These are phyloP conservation scores for Drosophila lacteicornis DNA, from an alignment of 1,140 invertebrate genomes.

Conservation along the genomic window DNA sequence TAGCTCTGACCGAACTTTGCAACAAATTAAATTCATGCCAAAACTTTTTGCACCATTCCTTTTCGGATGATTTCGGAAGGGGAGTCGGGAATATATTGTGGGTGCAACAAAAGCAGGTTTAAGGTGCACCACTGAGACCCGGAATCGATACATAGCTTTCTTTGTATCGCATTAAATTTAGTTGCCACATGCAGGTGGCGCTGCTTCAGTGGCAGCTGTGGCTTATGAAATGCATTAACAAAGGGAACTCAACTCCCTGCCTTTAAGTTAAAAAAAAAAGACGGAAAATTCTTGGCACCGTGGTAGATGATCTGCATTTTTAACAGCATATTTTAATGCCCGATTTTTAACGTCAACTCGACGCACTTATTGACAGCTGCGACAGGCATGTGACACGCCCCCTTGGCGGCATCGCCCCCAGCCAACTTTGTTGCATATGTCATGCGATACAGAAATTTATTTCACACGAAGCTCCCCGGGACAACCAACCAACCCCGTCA, in stretches of 20 bases:
- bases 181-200: conserved; percentile 60
- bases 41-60: conserved; percentile 39
- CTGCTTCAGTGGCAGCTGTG: conserved; percentile 50
- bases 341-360: conserved; percentile 80
- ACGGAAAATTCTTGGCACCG: conserved; percentile 8
- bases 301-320: conserved; percentile 68
- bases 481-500: not conserved
- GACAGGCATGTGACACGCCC: conserved; percentile 58
- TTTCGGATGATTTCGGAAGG: not conserved
- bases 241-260: conserved; percentile 26
- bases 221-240: conserved; percentile 78
- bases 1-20: conserved; percentile 39
- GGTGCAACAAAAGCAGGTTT: not conserved
- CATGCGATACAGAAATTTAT: conserved; percentile 82
- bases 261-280: conserved; percentile 1
- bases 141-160: conserved; percentile 52
- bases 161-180: conserved; percentile 69
- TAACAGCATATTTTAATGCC: conserved; percentile 82
- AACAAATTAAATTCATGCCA: conserved; percentile 57
- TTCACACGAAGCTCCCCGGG: conserved; percentile 41
- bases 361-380: conserved; percentile 81
- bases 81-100: not conserved
- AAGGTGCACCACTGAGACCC: conserved; percentile 17
- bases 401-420: too few relatives aligned
- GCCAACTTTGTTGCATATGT: conserved; percentile 75